A percentile compares a stretch with the other conserved stretches of the same genome.
These are phyloP conservation scores for Aptenodytes forsteri DNA, from an alignment of 2,113 vertebrate species.

Conservation along the genomic window DNA sequence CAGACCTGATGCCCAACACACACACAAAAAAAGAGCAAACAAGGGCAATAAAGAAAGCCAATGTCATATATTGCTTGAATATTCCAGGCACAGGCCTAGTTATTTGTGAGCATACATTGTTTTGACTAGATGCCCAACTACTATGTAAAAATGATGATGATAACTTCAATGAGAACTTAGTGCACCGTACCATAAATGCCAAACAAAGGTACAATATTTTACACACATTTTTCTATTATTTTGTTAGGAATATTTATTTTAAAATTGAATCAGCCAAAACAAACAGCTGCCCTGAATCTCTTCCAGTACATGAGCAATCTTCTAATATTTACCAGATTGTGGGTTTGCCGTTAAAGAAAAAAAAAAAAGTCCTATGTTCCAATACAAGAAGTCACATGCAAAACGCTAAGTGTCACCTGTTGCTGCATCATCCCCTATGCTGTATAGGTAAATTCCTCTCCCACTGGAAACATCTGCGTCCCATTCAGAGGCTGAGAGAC, in stretches of 20 bases:
- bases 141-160: neutral
- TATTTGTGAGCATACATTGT: neutral
- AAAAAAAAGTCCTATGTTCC: neutral
- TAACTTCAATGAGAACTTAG: neutral
- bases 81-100: neutral
- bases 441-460: neutral
- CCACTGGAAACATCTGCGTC: neutral
- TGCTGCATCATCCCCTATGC: neutral
- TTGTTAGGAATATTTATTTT: neutral
- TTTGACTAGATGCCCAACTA: neutral
- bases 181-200: neutral
- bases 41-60: neutral
- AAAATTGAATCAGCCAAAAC: neutral
- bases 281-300: neutral
- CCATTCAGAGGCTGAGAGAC: neutral
- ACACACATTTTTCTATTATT: neutral
- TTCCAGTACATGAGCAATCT: constrained; percentile 32
- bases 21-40: neutral
- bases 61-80: neutral
- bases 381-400: neutral
- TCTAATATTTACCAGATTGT: constrained; percentile 18
- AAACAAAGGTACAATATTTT: neutral
- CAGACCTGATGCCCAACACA: neutral
- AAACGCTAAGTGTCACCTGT: neutral
- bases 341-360: neutral